phyloP scores from a whole-genome alignment of 2,888 invertebrate species.

The Dichetophora obliterata region DNA sequence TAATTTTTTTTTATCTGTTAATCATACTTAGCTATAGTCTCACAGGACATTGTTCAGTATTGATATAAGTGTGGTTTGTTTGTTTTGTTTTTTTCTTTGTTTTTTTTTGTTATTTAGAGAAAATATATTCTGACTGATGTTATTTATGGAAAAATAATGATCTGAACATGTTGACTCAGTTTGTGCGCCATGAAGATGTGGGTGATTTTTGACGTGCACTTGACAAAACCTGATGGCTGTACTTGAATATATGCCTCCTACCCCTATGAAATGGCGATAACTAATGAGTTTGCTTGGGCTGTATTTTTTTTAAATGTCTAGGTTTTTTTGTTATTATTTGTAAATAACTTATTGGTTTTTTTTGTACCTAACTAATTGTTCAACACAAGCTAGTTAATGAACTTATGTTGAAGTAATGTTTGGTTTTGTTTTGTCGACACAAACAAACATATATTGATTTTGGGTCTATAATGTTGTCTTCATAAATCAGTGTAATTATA shows the following conservation, averaged over 20 bases:
- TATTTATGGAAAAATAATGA: too few species aligned
- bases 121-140: too few species aligned
- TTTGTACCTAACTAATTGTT: background rate
- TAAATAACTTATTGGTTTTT: background rate
- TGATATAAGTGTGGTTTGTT: background rate
- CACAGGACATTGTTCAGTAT: background rate
- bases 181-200: background rate
- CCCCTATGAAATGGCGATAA: background rate
- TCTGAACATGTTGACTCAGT: background rate
- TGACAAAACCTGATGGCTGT: background rate
- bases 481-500: too few species aligned
- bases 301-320: background rate
- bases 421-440: too few species aligned
- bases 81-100: background rate
- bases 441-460: too few species aligned
- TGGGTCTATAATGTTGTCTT: too few species aligned
- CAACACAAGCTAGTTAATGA: background rate
- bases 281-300: conserved; percentile 9
- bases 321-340: background rate
- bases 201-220: background rate
- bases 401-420: too few species aligned
- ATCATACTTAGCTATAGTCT: background rate
- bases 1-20: background rate
- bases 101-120: background rate
- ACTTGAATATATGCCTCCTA: background rate